Evolutionary conservation across 2,888 invertebrate genomes (phyloP).

Genomic region (Coelogynopora nodosa): DNA sequence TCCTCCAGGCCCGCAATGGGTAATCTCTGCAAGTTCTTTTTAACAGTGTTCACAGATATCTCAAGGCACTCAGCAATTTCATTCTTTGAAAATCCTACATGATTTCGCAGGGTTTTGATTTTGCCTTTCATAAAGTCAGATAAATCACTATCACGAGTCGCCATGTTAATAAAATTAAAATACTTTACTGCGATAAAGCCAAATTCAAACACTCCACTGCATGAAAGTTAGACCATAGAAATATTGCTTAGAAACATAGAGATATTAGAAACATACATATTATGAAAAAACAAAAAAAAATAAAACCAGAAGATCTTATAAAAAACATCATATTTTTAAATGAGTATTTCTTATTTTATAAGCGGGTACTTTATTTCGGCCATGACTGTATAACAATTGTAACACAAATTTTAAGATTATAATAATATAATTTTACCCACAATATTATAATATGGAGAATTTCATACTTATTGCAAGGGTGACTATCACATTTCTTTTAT

Average conservation of each 20-base stretch:
- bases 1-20: background rate
- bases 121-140: background rate
- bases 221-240: background rate
- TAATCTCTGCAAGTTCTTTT: background rate
- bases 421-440: no score
- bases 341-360: no score
- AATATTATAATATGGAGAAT: no score
- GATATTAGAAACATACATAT: background rate
- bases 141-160: no score
- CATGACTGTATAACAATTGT: no score
- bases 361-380: no score
- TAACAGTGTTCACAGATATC: background rate
- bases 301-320: no score
- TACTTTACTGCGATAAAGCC: background rate
- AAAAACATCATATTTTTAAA: no score
- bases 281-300: no score
- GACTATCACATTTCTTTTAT: no score
- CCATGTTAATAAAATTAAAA: background rate
- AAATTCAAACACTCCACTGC: background rate
- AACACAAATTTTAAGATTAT: no score
- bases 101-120: background rate
- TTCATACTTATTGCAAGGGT: no score
- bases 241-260: background rate
- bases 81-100: background rate
- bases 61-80: background rate